Percentiles rank a stretch among this genome's conserved stretches.
Evolutionary conservation across 2,797 vertebrate genomes (phyloP).

Genomic region (Gobio occitaniae): DNA sequence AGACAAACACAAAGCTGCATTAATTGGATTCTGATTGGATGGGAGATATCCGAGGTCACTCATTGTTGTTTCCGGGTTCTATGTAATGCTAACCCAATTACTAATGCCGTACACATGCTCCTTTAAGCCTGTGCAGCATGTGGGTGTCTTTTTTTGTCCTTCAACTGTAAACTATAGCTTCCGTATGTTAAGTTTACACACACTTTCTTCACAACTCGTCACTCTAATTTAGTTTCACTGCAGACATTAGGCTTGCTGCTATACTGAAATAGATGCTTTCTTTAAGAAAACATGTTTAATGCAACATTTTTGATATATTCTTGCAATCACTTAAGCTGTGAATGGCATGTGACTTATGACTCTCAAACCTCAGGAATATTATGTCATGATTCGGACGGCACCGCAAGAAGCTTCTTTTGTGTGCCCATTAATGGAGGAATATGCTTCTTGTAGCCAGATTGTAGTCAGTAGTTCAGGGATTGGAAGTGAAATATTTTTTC

Average conservation of each 20-base stretch:
- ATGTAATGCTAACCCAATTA: conserved; percentile 56
- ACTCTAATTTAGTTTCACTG: conserved; percentile 14
- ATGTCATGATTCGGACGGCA: background rate
- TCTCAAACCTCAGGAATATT: background rate
- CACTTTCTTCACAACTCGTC: background rate
- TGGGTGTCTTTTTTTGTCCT: background rate
- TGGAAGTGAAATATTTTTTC: background rate
- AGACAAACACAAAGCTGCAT: conserved; percentile 49
- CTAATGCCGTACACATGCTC: conserved; percentile 46
- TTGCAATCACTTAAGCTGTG: background rate
- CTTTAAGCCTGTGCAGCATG: conserved; percentile 28
- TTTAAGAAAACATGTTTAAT: conserved; percentile 1
- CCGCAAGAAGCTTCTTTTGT: background rate
- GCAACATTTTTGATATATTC: background rate
- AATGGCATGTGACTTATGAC: background rate
- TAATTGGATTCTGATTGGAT: conserved; percentile 37
- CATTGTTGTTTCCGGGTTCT: conserved; percentile 37
- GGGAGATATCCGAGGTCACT: conserved; percentile 36
- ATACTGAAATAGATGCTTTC: conserved; percentile 21
- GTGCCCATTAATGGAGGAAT: background rate
- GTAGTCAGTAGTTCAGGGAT: no score
- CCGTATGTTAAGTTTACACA: conserved; percentile 5
- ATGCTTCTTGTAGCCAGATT: background rate
- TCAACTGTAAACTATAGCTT: conserved; percentile 24
- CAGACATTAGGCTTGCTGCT: conserved; percentile 16